Percentiles rank a stretch among this genome's conserved stretches.
Evolutionary conservation across 2,113 vertebrate genomes (phyloP).

Genomic region (Pterocles gutturalis): DNA sequence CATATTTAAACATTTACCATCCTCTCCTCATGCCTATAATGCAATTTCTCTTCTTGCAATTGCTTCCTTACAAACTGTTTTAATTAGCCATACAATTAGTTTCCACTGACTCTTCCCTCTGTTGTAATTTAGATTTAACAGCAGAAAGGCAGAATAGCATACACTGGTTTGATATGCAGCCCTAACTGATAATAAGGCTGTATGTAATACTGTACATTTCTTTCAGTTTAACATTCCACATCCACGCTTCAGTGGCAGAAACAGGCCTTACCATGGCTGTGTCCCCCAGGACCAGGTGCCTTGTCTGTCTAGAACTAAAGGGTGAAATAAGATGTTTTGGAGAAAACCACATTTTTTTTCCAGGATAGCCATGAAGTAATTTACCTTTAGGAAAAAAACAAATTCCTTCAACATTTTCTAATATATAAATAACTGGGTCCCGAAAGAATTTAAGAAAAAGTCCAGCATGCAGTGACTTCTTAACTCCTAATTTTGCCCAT

Average conservation of each 20-base stretch:
- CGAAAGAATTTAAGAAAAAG: neutral
- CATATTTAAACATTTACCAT: conserved; percentile 65
- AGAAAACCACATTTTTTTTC: neutral
- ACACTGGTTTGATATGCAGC: neutral
- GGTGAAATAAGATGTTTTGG: neutral
- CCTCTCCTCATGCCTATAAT: conserved; percentile 17
- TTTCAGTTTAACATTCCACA: neutral
- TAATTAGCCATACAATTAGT: conserved; percentile 65
- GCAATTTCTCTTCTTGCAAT: conserved; percentile 42
- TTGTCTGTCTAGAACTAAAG: neutral
- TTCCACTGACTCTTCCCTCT: conserved; percentile 51
- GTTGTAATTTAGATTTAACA: conserved; percentile 43
- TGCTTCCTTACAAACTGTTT: conserved; percentile 52
- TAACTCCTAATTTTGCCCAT: neutral
- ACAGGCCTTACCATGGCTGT: accelerated
- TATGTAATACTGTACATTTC: neutral
- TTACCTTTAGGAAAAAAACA: accelerated
- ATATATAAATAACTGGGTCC: neutral
- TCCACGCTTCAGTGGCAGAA: neutral
- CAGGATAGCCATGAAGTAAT: neutral
- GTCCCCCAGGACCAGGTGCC: neutral
- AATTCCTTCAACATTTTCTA: neutral
- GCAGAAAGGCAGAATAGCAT: conserved; percentile 2
- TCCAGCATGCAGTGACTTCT: neutral
- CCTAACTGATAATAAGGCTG: neutral